phyloP scores from a whole-genome alignment of 2,888 invertebrate species.

The Lasius fuliginosus region DNA sequence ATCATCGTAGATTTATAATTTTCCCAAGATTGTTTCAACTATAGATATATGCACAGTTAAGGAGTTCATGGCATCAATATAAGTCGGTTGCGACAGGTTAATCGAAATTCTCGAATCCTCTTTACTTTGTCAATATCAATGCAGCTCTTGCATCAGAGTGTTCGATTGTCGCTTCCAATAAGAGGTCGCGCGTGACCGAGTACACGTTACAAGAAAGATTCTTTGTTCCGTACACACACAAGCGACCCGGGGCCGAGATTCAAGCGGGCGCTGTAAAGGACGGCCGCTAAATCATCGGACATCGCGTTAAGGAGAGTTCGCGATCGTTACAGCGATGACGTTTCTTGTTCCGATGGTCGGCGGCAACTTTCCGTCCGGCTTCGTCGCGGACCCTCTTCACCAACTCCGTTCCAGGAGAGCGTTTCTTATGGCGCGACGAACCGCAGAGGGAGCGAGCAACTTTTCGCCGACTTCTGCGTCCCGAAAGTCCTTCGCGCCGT shows the following conservation, averaged over 20 bases:
- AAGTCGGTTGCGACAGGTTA: slow-evolving; percentile 8
- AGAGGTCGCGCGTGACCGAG: slow-evolving; percentile 39
- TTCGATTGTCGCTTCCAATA: slow-evolving; percentile 47
- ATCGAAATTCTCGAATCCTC: slow-evolving; percentile 17
- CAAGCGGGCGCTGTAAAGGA: slow-evolving; percentile 40
- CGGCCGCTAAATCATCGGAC: slow-evolving; percentile 53
- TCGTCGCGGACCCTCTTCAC: slow-evolving; percentile 33
- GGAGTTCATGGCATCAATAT: slow-evolving; percentile 14
- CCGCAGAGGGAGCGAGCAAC: slow-evolving; percentile 44
- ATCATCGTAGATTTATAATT: background rate
- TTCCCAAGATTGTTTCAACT: background rate
- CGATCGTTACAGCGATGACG: slow-evolving; percentile 52
- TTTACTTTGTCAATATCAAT: slow-evolving; percentile 21
- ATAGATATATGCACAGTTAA: background rate
- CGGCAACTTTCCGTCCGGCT: slow-evolving; percentile 59
- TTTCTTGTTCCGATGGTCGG: slow-evolving; percentile 55
- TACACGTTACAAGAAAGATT: slow-evolving; percentile 51
- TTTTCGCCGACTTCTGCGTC: slow-evolving; percentile 51
- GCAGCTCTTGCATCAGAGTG: slow-evolving; percentile 26
- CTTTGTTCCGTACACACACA: slow-evolving; percentile 39
- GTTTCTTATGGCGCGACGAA: slow-evolving; percentile 52
- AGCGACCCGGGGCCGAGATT: slow-evolving; percentile 23
- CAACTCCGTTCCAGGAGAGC: slow-evolving; percentile 24
- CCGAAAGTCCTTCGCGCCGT: slow-evolving; percentile 14
- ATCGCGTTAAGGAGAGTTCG: slow-evolving; percentile 48